Percentiles rank a stretch among this genome's conserved stretches.
Evolutionary conservation across 2,113 vertebrate species (phyloP).

Genomic region (Epinephelus cyanopodus): DNA sequence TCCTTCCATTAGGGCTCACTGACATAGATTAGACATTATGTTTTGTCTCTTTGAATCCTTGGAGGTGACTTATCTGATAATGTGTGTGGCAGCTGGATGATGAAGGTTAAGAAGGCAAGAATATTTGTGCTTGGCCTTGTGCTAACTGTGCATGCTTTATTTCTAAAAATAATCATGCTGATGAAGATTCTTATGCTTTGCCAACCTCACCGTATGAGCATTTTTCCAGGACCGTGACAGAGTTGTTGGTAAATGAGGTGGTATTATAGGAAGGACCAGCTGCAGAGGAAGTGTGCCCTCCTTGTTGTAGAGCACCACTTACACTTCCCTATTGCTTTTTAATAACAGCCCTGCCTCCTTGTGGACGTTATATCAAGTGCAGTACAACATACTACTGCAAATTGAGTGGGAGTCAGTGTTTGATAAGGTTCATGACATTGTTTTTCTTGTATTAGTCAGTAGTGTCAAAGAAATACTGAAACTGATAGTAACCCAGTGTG

Average conservation of each 20-base stretch:
- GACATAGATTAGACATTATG: constrained; percentile 39
- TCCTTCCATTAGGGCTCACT: constrained; percentile 9
- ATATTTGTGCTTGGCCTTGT: constrained; percentile 15
- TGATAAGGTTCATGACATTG: background rate
- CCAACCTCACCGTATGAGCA: background rate
- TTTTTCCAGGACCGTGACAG: background rate
- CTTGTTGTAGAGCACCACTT: background rate
- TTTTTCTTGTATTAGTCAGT: background rate
- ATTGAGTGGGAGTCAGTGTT: background rate
- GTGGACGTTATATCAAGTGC: constrained; percentile 30
- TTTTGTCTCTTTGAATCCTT: constrained; percentile 52
- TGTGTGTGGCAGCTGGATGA: background rate
- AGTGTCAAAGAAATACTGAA: background rate
- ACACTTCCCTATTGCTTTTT: constrained; percentile 26
- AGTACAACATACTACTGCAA: background rate
- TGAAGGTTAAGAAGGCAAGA: background rate
- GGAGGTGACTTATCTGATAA: background rate
- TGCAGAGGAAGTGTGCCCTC: constrained; percentile 45
- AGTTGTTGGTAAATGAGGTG: constrained; percentile 20
- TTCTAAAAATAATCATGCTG: background rate
- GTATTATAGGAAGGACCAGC: constrained; percentile 22
- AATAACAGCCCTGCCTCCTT: constrained; percentile 50
- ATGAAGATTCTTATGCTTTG: background rate
- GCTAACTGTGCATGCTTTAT: background rate
- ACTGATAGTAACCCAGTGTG: background rate